Evolutionary conservation across 2,888 invertebrate species (phyloP).

Genomic region (Andrena camellia): DNA sequence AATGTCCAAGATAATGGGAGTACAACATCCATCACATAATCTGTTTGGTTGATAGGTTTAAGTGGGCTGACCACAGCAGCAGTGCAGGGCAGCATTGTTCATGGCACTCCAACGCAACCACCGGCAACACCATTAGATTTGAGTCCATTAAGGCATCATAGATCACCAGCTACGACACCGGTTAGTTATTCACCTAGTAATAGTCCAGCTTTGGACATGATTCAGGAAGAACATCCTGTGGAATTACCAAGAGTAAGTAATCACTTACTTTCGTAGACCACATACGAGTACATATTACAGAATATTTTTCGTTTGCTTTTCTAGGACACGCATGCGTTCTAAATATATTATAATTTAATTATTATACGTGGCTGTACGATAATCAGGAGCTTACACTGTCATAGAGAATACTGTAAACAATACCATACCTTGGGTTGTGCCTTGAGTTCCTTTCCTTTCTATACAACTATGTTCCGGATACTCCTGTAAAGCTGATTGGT

Average conservation of each 20-base stretch:
- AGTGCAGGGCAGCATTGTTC: constrained; percentile 89
- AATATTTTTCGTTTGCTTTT: constrained; percentile 6
- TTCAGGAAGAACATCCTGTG: constrained; percentile 90
- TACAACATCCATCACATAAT: not conserved
- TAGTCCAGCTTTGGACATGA: constrained; percentile 91
- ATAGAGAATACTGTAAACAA: constrained; percentile 1
- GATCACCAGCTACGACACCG: constrained; percentile 85
- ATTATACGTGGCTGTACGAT: not conserved
- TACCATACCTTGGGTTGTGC: constrained; percentile 1
- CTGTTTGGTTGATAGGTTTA: constrained; percentile 86
- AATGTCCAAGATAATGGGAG: not conserved
- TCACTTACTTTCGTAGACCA: too few species aligned
- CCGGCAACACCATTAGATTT: constrained; percentile 87
- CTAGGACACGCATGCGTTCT: constrained; percentile 7
- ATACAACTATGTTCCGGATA: not conserved
- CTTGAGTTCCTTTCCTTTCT: not conserved
- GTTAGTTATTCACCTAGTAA: constrained; percentile 84
- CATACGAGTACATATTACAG: too few species aligned
- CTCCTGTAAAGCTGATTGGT: too few species aligned
- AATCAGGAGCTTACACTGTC: not conserved
- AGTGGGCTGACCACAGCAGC: constrained; percentile 90
- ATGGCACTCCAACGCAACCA: constrained; percentile 89
- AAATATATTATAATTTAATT: constrained; percentile 22
- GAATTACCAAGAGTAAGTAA: constrained; percentile 81
- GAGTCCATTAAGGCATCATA: constrained; percentile 84